These are phyloP conservation scores for Montipora cactus DNA, from an alignment of 64 coral and sea anemone species.

Conservation along the genomic window DNA sequence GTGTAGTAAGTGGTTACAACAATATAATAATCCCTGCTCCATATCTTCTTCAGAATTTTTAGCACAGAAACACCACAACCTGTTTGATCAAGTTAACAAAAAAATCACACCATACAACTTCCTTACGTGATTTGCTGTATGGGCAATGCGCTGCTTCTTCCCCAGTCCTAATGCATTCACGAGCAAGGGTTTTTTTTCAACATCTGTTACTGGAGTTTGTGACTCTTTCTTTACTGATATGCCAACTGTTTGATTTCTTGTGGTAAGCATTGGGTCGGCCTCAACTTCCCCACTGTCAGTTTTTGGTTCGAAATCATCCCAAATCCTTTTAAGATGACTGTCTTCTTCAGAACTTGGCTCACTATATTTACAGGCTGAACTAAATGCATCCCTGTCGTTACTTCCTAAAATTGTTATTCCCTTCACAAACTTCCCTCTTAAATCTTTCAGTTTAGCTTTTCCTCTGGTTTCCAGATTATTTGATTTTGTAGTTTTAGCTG, in stretches of 20 bases:
- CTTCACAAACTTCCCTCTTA: neutral
- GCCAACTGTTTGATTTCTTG: neutral
- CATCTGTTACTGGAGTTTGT: neutral
- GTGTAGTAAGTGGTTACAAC: too few species aligned
- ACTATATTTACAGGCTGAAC: neutral
- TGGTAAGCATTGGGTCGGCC: neutral
- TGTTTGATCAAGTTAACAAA: too few species aligned
- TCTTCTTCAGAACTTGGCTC: conserved; percentile 1
- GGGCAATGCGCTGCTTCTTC: conserved; percentile 87
- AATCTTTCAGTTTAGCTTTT: neutral
- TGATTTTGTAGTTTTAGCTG: conserved; percentile 1
- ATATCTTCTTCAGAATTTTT: too few species aligned
- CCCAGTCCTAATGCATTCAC: conserved; percentile 70
- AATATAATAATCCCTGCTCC: too few species aligned
- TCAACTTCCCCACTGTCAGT: neutral
- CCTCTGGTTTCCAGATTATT: neutral
- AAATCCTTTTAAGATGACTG: conserved; percentile 17
- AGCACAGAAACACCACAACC: too few species aligned
- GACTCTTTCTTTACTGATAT: neutral
- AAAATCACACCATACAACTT: neutral
- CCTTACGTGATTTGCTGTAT: conserved; percentile 83
- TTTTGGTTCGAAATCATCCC: conserved; percentile 33
- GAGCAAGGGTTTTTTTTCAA: neutral
- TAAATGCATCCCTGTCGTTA: conserved; percentile 12
- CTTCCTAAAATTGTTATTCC: neutral